Evolutionary conservation across 64 coral and sea anemone genomes (phyloP).

Genomic region (Platygyra sinensis): DNA sequence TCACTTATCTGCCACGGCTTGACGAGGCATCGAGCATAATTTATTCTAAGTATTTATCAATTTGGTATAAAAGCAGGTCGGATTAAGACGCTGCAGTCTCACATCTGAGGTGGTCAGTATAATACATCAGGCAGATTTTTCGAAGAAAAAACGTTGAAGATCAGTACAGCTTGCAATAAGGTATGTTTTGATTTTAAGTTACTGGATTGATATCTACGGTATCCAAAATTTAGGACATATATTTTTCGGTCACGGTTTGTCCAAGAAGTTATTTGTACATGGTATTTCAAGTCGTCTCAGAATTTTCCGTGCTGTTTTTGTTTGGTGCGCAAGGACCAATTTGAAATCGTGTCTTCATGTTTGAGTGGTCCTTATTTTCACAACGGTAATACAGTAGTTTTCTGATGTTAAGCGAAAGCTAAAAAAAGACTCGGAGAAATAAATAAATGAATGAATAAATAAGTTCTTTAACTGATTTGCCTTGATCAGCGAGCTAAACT

Average conservation of each 20-base stretch:
- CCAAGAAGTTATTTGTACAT: too few species aligned
- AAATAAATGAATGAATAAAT: not conserved
- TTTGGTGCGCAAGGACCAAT: not conserved
- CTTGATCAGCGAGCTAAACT: not conserved
- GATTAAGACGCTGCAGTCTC: not conserved
- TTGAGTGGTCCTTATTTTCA: not conserved
- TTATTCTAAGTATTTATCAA: not conserved
- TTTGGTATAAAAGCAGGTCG: not conserved
- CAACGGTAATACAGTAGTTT: not conserved
- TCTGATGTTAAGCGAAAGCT: not conserved
- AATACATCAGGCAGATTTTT: not conserved
- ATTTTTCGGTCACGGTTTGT: not conserved
- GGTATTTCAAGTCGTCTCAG: too few species aligned
- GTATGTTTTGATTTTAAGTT: not conserved
- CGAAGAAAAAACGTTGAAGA: not conserved
- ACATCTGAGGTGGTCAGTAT: not conserved
- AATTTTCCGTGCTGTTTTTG: too few species aligned
- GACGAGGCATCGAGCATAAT: constrained; percentile 8
- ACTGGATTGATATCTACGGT: not conserved
- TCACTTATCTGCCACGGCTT: not conserved
- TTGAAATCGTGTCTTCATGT: not conserved
- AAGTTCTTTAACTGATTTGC: not conserved
- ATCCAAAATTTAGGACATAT: not conserved
- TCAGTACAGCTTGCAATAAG: not conserved
- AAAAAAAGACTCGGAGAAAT: not conserved